Conservation (phyloP, 2,888 invertebrate species). For the Myopa tessellatipennis region DNA sequence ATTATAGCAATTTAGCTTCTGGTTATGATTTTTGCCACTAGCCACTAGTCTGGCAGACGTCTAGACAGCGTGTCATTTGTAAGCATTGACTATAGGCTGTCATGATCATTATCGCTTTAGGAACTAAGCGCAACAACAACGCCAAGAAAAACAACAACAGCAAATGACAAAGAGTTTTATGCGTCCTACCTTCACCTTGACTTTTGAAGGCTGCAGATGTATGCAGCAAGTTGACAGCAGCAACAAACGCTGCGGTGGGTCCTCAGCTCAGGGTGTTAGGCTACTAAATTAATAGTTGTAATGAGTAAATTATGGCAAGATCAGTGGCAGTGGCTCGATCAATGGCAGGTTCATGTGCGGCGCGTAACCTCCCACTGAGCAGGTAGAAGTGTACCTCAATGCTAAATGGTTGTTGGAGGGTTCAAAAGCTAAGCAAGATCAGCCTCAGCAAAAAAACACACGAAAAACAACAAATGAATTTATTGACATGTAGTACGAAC, state of each 20-base stretch:
- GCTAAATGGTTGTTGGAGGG: neutral
- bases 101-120: constrained; percentile 64
- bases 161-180: neutral
- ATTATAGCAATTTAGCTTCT: constrained; percentile 67
- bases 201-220: constrained; percentile 7
- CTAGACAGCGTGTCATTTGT: constrained; percentile 62
- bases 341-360: neutral
- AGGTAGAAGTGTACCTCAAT: neutral
- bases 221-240: constrained; percentile 29
- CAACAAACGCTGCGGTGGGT: constrained; percentile 61
- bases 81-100: constrained; percentile 66
- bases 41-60: constrained; percentile 38
- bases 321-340: constrained; percentile 41
- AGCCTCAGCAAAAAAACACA: neutral
- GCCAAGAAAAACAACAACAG: neutral
- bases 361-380: constrained; percentile 22
- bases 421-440: neutral
- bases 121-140: neutral
- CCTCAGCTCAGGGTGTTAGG: constrained; percentile 52
- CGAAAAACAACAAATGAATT: no score
- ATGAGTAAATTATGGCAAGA: constrained; percentile 57
- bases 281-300: constrained; percentile 55
- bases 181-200: neutral
- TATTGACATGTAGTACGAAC: no score
- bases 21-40: constrained; percentile 63